phyloP scores from a whole-genome alignment of 2,888 invertebrate genomes.

The Oxystoma pomonae region DNA sequence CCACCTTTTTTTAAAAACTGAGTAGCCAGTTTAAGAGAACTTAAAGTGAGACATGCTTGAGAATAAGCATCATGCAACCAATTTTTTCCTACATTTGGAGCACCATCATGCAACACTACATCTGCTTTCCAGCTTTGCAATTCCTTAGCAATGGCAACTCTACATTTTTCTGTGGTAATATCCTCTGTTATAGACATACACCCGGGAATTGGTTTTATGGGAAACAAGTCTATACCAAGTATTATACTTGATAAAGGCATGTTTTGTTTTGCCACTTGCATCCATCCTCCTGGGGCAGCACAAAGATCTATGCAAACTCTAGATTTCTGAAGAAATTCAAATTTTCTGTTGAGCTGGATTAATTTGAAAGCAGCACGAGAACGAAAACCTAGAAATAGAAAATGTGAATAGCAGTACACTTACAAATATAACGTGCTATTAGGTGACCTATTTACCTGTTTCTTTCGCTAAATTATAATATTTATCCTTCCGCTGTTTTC shows the following conservation, averaged over 20 bases:
- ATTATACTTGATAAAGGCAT: slow-evolving; percentile 96
- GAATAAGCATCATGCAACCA: slow-evolving; percentile 98
- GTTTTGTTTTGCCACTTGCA: slow-evolving; percentile 96
- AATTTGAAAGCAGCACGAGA: slow-evolving; percentile 99
- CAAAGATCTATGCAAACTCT: slow-evolving; percentile 97
- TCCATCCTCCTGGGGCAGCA: slow-evolving; percentile 99
- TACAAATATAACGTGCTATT: slow-evolving; percentile 5
- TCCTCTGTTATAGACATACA: slow-evolving; percentile 89
- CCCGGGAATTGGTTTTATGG: slow-evolving; percentile 86
- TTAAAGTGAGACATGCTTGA: slow-evolving; percentile 87
- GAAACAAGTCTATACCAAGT: slow-evolving; percentile 93
- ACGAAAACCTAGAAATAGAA: slow-evolving; percentile 71
- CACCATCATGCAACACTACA: slow-evolving; percentile 94
- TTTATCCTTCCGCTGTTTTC: slow-evolving; percentile 97
- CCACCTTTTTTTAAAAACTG: slow-evolving; percentile 87
- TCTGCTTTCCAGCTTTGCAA: slow-evolving; percentile 96
- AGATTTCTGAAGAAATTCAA: slow-evolving; percentile 92
- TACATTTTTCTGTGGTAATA: slow-evolving; percentile 95
- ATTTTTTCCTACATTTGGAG: slow-evolving; percentile 95
- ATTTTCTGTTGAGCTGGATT: slow-evolving; percentile 95
- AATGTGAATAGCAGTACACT: slow-evolving; percentile 3
- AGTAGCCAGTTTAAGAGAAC: slow-evolving; percentile 88
- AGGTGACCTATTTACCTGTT: slow-evolving; percentile 73
- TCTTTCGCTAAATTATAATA: slow-evolving; percentile 98
- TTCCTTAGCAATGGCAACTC: slow-evolving; percentile 66